phyloP scores from a whole-genome alignment of 2,888 invertebrate species.

The Petrolisthes manimaculis region DNA sequence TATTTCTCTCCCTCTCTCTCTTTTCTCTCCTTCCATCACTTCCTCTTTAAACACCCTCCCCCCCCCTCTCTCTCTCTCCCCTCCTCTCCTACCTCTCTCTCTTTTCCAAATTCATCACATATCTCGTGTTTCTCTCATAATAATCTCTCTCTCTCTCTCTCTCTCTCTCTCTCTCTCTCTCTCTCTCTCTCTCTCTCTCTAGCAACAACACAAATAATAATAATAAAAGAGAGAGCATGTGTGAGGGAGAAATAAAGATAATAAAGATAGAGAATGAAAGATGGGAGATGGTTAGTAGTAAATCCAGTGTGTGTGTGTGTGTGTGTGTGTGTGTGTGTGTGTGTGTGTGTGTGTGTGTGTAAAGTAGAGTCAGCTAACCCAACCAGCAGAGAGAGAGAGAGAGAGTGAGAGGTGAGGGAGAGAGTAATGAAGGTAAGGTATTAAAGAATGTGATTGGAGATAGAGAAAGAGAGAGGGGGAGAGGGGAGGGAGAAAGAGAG shows the following conservation, averaged over 20 bases:
- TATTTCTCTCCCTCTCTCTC: neutral
- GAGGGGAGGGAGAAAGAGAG: neutral
- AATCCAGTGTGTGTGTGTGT: neutral
- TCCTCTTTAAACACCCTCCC: neutral
- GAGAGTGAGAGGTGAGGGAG: no score
- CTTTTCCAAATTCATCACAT: neutral
- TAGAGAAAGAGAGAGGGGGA: neutral
- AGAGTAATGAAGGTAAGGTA: no score
- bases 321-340: constrained; percentile 29
- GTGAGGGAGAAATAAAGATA: no score
- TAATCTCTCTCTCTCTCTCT: neutral
- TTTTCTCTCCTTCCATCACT: neutral
- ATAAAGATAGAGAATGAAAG: no score
- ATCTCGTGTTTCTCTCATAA: neutral
- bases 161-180: neutral
- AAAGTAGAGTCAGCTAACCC: no score
- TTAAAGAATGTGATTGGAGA: neutral
- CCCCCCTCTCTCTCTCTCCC: neutral
- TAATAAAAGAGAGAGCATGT: no score
- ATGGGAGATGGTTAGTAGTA: neutral
- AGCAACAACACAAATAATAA: neutral
- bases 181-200: neutral
- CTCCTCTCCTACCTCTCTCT: no score
- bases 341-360: no score
- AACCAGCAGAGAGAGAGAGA: no score